phyloP scores from a whole-genome alignment of 1,140 invertebrate species.

The Proctacanthus coquilletti region DNA sequence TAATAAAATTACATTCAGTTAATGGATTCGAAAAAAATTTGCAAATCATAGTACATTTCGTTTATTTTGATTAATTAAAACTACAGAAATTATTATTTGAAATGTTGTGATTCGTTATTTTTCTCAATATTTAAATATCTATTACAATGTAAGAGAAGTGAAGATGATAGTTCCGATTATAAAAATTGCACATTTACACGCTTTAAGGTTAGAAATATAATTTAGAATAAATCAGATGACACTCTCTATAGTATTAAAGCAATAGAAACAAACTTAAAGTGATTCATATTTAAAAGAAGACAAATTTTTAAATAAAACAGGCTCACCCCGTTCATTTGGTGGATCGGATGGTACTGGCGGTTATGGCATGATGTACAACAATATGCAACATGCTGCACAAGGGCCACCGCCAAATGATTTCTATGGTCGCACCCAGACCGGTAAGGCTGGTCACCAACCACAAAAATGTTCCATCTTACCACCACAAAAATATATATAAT shows the following conservation, averaged over 20 bases:
- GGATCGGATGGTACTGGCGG: slow-evolving; percentile 7
- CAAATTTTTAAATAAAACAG: slow-evolving; percentile 26
- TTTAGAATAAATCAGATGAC: not conserved
- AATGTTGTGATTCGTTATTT: no score
- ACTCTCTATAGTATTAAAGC: not conserved
- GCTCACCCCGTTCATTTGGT: slow-evolving; percentile 25
- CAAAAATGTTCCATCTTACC: no score
- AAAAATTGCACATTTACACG: not conserved
- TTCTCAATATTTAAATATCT: no score
- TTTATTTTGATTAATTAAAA: not conserved
- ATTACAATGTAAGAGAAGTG: no score
- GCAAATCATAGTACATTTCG: not conserved
- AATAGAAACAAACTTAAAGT: not conserved
- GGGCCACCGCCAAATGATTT: slow-evolving; percentile 21
- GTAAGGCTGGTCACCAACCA: no score
- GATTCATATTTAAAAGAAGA: not conserved
- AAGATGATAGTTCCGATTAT: no score
- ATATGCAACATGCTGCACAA: slow-evolving; percentile 12
- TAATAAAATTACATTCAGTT: not conserved
- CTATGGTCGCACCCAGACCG: slow-evolving; percentile 28
- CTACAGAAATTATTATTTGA: not conserved
- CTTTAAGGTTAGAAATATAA: not conserved
- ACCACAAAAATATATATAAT: no score
- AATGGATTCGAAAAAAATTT: not conserved
- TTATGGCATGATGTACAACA: slow-evolving; percentile 12